Conservation (phyloP, 2,888 invertebrate species). For the Frankliniella intonsa region DNA sequence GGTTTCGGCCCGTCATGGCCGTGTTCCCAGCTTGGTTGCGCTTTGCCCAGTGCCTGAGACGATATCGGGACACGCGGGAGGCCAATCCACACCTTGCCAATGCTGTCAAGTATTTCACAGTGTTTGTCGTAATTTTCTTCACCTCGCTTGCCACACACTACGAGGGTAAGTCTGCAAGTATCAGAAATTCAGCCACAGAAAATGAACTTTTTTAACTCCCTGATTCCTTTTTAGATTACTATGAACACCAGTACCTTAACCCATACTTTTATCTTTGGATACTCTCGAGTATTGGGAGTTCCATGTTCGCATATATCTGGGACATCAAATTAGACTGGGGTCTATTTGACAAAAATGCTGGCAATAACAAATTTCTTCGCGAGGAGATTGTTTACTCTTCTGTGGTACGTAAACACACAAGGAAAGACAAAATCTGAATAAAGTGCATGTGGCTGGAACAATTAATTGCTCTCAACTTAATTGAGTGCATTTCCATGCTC, state of each 20-base stretch:
- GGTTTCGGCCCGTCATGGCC: conserved; percentile 77
- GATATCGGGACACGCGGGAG: conserved; percentile 90
- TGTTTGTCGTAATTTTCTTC: conserved; percentile 90
- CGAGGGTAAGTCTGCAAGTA: conserved; percentile 50
- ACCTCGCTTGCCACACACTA: conserved; percentile 64
- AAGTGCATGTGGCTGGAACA: too few relatives aligned
- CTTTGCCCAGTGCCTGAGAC: conserved; percentile 92
- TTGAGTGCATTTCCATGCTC: neutral
- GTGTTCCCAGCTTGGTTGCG: conserved; percentile 96
- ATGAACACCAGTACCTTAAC: conserved; percentile 63
- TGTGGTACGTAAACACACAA: conserved; percentile 57
- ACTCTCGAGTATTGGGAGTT: conserved; percentile 74
- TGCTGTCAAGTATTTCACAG: conserved; percentile 96
- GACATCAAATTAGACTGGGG: conserved; percentile 99
- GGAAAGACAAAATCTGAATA: too few relatives aligned
- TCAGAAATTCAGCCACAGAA: neutral
- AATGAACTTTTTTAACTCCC: conserved; percentile 35
- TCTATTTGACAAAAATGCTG: conserved; percentile 82
- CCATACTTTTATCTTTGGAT: conserved; percentile 91
- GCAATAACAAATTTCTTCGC: conserved; percentile 83
- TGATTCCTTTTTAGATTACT: conserved; percentile 49
- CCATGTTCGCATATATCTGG: conserved; percentile 95
- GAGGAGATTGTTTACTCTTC: conserved; percentile 95
- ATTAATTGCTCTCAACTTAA: too few relatives aligned
- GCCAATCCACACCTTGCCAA: conserved; percentile 95